phyloP scores from a whole-genome alignment of 2,888 invertebrate genomes.

The Heteromurus nitidus region DNA sequence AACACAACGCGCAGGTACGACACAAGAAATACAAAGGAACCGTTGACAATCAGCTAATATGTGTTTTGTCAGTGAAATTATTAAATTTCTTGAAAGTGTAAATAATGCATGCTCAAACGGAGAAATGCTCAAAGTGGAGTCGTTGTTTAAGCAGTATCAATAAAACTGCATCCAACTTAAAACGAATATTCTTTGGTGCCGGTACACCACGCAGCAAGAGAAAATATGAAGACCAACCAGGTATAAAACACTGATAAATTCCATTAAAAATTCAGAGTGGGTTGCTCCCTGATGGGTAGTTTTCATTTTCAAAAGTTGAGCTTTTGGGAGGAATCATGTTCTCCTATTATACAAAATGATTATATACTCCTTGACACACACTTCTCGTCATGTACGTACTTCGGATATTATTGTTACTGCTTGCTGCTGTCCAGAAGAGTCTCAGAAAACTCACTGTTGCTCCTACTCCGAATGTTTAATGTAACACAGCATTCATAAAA shows the following conservation, averaged over 20 bases:
- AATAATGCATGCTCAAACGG: constrained; percentile 27
- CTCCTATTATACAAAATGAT: constrained; percentile 50
- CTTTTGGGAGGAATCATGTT: constrained; percentile 52
- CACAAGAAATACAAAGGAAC: constrained; percentile 39
- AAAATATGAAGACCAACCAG: constrained; percentile 47
- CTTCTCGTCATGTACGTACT: not conserved
- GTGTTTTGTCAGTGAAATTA: constrained; percentile 46
- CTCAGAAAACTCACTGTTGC: constrained; percentile 50
- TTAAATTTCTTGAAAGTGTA: constrained; percentile 46
- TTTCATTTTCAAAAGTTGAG: constrained; percentile 54
- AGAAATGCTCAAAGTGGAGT: too few species aligned
- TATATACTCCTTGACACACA: constrained; percentile 34
- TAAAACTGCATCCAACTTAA: not conserved
- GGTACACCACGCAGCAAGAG: not conserved
- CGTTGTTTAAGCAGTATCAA: too few species aligned
- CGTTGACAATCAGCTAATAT: constrained; percentile 53
- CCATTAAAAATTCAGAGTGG: constrained; percentile 58
- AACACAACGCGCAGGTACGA: not conserved
- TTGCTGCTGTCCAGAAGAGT: constrained; percentile 10
- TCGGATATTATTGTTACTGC: constrained; percentile 30
- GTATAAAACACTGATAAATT: constrained; percentile 41
- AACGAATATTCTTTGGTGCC: not conserved
- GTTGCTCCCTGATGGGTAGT: constrained; percentile 43
- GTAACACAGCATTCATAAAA: constrained; percentile 54
- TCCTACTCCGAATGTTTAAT: constrained; percentile 47